These are phyloP conservation scores for Isaurus tuberculatus DNA, from an alignment of 92 coral and sea anemone species.

Conservation along the genomic window DNA sequence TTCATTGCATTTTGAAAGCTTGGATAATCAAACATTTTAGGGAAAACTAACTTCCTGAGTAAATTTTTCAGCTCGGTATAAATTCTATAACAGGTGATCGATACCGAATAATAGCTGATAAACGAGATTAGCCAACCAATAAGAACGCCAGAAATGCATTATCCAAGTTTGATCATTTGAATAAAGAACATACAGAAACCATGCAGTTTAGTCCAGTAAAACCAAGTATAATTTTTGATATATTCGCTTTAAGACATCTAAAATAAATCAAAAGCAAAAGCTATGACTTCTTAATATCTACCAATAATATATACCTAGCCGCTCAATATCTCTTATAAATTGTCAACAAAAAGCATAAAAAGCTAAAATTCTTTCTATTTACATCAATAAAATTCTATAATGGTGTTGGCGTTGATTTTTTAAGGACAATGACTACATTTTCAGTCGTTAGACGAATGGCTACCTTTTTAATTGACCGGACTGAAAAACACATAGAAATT, in stretches of 20 bases:
- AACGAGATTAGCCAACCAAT: too few relatives aligned
- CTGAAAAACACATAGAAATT: neutral
- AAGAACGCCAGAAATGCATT: too few relatives aligned
- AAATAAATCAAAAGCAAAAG: neutral
- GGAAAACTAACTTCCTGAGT: too few relatives aligned
- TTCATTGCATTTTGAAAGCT: too few relatives aligned
- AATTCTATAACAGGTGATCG: too few relatives aligned
- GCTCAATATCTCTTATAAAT: neutral
- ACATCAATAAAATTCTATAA: neutral
- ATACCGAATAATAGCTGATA: too few relatives aligned
- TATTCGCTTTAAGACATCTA: neutral
- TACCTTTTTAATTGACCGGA: neutral
- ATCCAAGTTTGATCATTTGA: too few relatives aligned
- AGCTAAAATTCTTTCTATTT: conserved; percentile 13
- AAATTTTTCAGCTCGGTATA: too few relatives aligned
- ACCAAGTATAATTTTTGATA: neutral
- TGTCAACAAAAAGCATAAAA: neutral
- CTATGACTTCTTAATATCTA: neutral
- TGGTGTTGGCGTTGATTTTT: neutral
- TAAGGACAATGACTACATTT: neutral
- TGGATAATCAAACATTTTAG: too few relatives aligned
- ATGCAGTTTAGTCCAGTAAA: conserved; percentile 33
- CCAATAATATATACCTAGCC: neutral
- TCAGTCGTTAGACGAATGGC: neutral
- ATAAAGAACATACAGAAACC: neutral